Percentiles rank a stretch among this genome's conserved stretches.
These are phyloP conservation scores for Vanessa tameamea DNA, from an alignment of 1,140 invertebrate genomes.

Conservation along the genomic window DNA sequence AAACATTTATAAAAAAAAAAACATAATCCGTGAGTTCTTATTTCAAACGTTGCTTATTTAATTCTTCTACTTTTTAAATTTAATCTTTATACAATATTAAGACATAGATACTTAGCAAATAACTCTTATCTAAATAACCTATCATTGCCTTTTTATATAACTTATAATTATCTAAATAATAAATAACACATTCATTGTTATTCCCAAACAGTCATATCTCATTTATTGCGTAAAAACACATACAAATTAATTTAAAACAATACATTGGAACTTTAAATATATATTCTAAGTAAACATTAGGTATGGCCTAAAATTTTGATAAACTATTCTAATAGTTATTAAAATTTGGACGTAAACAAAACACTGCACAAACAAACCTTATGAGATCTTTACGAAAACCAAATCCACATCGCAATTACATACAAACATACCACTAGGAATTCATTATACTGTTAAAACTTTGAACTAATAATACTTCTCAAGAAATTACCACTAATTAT, in stretches of 20 bases:
- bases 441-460: slow-evolving; percentile 54
- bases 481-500: slow-evolving; percentile 33
- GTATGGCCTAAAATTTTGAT: slow-evolving; percentile 63
- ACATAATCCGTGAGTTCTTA: neutral
- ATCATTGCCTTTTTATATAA: slow-evolving; percentile 47
- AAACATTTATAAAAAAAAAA: neutral
- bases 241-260: slow-evolving; percentile 46
- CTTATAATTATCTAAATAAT: slow-evolving; percentile 67
- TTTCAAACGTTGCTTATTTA: neutral
- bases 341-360: slow-evolving; percentile 79
- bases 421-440: slow-evolving; percentile 66
- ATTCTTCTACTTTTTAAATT: neutral
- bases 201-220: slow-evolving; percentile 56
- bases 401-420: slow-evolving; percentile 69
- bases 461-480: slow-evolving; percentile 73
- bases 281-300: slow-evolving; percentile 52
- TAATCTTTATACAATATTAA: slow-evolving; percentile 7
- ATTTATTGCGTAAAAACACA: slow-evolving; percentile 38
- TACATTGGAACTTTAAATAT: slow-evolving; percentile 47
- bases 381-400: slow-evolving; percentile 81
- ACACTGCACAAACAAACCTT: slow-evolving; percentile 79
- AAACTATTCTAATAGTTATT: slow-evolving; percentile 57
- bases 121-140: slow-evolving; percentile 42
- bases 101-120: neutral
- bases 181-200: slow-evolving; percentile 69